Conservation (phyloP, 2,113 vertebrate species). For the Sapajus apella region DNA sequence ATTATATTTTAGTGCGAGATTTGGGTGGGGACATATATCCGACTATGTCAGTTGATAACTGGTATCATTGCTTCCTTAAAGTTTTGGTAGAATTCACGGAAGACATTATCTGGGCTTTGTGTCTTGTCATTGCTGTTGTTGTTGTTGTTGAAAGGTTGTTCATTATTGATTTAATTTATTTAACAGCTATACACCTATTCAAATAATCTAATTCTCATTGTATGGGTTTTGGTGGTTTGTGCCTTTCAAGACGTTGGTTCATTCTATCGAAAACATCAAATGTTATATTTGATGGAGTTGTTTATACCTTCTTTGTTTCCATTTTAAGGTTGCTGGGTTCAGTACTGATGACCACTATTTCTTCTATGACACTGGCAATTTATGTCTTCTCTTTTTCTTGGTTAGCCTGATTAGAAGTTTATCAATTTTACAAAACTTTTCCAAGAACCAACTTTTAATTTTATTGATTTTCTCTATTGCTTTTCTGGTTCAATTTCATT, state of each 20-base stretch:
- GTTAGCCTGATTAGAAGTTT: neutral
- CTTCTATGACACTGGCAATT: neutral
- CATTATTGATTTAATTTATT: neutral
- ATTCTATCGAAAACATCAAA: neutral
- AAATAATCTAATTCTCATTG: neutral
- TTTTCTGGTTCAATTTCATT: neutral
- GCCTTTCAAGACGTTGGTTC: neutral
- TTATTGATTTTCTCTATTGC: neutral
- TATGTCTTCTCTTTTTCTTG: neutral
- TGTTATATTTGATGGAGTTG: neutral
- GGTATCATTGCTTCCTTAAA: neutral
- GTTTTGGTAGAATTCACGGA: neutral
- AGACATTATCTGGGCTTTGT: neutral
- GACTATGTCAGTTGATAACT: neutral
- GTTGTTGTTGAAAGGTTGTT: neutral
- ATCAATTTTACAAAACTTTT: neutral
- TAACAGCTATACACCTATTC: no score
- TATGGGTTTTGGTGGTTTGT: neutral
- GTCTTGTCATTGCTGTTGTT: neutral
- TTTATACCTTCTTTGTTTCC: neutral
- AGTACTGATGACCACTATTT: accelerated
- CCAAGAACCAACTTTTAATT: neutral
- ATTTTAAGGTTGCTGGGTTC: neutral
- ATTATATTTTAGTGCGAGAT: no score
- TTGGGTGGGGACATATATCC: no score